Conservation (phyloP, 1,140 invertebrate species). For the Bombus sibiricus region DNA sequence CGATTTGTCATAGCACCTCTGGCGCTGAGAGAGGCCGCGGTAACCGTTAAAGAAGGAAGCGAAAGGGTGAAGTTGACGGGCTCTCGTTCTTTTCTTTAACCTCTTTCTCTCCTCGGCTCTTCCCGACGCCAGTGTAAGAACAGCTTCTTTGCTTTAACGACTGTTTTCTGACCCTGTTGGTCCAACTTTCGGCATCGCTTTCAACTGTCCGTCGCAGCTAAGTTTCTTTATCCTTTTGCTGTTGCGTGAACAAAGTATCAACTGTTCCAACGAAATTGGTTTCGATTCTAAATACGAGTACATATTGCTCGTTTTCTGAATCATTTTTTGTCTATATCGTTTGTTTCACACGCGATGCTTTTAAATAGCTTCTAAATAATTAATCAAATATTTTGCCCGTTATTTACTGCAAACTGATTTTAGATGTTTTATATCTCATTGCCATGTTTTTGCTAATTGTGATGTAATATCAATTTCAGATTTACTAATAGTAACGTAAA, state of each 20-base stretch:
- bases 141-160: slow-evolving; percentile 68
- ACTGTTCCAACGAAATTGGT: background rate
- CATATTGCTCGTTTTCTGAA: background rate
- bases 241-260: slow-evolving; percentile 8
- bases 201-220: slow-evolving; percentile 68
- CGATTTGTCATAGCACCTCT: slow-evolving; percentile 50
- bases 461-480: too few relatives aligned
- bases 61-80: slow-evolving; percentile 68
- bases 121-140: slow-evolving; percentile 52
- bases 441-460: too few relatives aligned
- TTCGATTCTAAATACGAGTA: background rate
- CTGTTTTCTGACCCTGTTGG: slow-evolving; percentile 63
- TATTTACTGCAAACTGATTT: background rate
- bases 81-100: slow-evolving; percentile 35
- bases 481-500: too few relatives aligned
- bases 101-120: slow-evolving; percentile 16
- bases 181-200: slow-evolving; percentile 70
- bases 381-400: background rate
- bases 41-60: slow-evolving; percentile 55
- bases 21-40: slow-evolving; percentile 16
- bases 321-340: too few relatives aligned
- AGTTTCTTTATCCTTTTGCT: slow-evolving; percentile 30
- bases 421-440: too few relatives aligned
- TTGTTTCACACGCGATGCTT: background rate
- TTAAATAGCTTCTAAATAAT: background rate